These are phyloP conservation scores for Semaprochilodus insignis DNA, from an alignment of 2,797 vertebrate species.

Conservation along the genomic window DNA sequence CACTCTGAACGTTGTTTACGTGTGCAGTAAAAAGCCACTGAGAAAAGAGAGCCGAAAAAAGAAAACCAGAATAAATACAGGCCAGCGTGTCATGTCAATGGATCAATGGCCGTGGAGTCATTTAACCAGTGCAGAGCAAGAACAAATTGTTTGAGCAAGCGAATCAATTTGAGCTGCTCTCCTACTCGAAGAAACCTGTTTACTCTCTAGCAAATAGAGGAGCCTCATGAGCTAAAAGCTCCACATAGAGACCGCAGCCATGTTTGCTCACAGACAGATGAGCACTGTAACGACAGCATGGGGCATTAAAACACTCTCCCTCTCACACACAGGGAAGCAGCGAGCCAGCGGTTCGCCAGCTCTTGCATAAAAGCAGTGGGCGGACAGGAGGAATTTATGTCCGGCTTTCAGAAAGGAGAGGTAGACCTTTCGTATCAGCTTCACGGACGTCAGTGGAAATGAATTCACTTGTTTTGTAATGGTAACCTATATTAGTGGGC, in stretches of 20 bases:
- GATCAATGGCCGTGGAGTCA: conserved; percentile 76
- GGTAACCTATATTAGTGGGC: no score
- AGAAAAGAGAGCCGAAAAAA: conserved; percentile 5
- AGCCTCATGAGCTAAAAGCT: conserved; percentile 61
- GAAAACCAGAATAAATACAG: conserved; percentile 64
- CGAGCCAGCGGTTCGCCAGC: conserved; percentile 76
- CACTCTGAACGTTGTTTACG: neutral
- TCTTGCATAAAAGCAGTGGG: conserved; percentile 73
- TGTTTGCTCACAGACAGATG: conserved; percentile 62
- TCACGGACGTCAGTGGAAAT: conserved; percentile 53
- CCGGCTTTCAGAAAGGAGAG: neutral
- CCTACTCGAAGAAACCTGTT: conserved; percentile 73
- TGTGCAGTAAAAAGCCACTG: conserved; percentile 3
- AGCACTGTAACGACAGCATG: conserved; percentile 69
- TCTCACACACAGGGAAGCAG: conserved; percentile 57
- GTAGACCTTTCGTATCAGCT: conserved; percentile 44
- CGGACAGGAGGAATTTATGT: conserved; percentile 60
- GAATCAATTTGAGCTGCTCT: conserved; percentile 76
- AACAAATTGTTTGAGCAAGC: conserved; percentile 79
- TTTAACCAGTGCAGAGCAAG: conserved; percentile 77
- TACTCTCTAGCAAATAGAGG: conserved; percentile 68
- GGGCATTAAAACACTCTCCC: conserved; percentile 63
- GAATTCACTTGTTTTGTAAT: no score
- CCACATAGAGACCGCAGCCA: conserved; percentile 56
- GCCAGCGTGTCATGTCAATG: conserved; percentile 71